A percentile compares a stretch with the other conserved stretches of the same genome.
phyloP scores from a whole-genome alignment of 1,140 invertebrate genomes.

The Zophobas atratus region DNA sequence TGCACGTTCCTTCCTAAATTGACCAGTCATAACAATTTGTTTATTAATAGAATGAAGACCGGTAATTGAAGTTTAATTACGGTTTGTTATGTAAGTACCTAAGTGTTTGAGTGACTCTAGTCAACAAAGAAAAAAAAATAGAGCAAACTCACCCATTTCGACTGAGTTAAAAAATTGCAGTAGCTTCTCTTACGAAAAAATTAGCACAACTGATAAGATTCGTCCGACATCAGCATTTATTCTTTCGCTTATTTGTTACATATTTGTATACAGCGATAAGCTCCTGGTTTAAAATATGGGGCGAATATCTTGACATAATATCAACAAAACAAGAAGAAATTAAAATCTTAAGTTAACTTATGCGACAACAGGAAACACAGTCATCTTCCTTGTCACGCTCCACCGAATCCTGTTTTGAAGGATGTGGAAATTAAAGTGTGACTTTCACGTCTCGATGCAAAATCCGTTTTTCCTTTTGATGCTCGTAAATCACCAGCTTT shows the following conservation, averaged over 20 bases:
- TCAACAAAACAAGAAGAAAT: background rate
- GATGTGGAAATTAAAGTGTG: slow-evolving; percentile 25
- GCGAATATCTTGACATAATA: slow-evolving; percentile 23
- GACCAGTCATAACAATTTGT: slow-evolving; percentile 29
- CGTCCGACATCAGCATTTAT: slow-evolving; percentile 10
- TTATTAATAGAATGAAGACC: slow-evolving; percentile 18
- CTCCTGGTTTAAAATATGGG: background rate
- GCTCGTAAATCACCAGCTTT: background rate
- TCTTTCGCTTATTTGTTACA: slow-evolving; percentile 31
- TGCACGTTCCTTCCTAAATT: slow-evolving; percentile 17
- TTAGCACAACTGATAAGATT: slow-evolving; percentile 16
- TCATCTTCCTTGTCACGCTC: slow-evolving; percentile 7
- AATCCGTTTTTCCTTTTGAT: background rate
- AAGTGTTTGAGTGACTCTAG: no score
- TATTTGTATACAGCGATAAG: slow-evolving; percentile 21
- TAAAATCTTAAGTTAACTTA: background rate
- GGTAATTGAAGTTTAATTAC: background rate
- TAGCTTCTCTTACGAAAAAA: slow-evolving; percentile 2
- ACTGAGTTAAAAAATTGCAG: background rate
- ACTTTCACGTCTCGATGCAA: background rate
- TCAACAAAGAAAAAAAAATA: background rate
- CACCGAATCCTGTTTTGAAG: background rate
- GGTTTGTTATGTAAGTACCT: slow-evolving; percentile 4
- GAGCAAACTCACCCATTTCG: background rate
- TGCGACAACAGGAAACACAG: slow-evolving; percentile 3